Base-by-base conservation (phyloP, 2,113 vertebrate genomes). In the Gymnarchus niloticus region DNA sequence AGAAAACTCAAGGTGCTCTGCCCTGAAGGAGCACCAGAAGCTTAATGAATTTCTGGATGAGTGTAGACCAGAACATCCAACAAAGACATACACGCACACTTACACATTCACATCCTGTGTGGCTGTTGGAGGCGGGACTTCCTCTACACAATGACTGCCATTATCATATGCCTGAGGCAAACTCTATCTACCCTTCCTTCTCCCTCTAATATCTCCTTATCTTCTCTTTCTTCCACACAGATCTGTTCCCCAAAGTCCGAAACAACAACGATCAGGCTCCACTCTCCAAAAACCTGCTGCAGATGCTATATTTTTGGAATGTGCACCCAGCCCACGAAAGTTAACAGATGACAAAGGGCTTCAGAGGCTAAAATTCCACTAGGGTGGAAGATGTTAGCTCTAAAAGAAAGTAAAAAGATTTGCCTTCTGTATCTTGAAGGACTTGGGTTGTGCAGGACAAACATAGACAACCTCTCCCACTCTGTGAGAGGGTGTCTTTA, bases 261-360 rank as follows among this genome's bases (percentile, higher is more conserved):
- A 83, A 59, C 82, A 83, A 83, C 44, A 83, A 33, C 1, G 28
- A 59, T 33, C 8, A 59, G 82, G 33, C 7, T 37, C 37, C 5
- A 8, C 82, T 83, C 56, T 21, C n/a, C 82, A 83, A 33, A 57
- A 83, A 83, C 82, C 56, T 57, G 82, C 9, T 44, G 56, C 54
- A 83, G 56, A 83, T 83, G 82, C 28, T 59, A 44, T 59, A 59
- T 59, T 59, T 83, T 59, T 83, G 37, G 82, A 83, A 44, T 9
- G 3, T 46, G 37, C 56, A n/a, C 8, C 17, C 21, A 57, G 56
- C 82, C 82, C 82, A 59, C 82, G 17, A 17, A 3, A 28, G 52
- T 54, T 56, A 37, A 83, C 33, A 19, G 37, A 59, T n/a, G 10
- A 59, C 44, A 28, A 54, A 82, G 25, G 56, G 46, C 33, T 21